phyloP scores from a whole-genome alignment of 2,113 vertebrate species.

The Gadus chalcogrammus region DNA sequence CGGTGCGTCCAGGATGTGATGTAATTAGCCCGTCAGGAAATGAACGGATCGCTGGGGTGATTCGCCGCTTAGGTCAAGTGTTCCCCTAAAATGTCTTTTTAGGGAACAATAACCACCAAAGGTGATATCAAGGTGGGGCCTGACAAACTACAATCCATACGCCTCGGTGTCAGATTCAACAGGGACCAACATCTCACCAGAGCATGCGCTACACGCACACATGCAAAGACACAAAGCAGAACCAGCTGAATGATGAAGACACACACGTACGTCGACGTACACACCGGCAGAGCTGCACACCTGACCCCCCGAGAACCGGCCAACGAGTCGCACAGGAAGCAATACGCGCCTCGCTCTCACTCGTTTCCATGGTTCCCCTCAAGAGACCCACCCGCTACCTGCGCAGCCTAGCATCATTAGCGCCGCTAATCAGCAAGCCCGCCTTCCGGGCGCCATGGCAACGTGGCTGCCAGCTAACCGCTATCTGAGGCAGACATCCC shows the following conservation, averaged over 20 bases:
- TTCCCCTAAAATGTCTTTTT: too few relatives aligned
- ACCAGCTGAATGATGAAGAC: background rate
- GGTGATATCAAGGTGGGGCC: too few relatives aligned
- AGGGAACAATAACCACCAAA: too few relatives aligned
- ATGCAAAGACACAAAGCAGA: background rate
- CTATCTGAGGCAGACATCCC: background rate
- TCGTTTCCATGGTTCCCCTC: background rate
- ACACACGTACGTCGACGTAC: conserved; percentile 11
- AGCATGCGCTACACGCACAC: background rate
- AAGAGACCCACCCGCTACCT: conserved; percentile 2
- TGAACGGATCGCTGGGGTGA: too few relatives aligned
- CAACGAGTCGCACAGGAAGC: background rate
- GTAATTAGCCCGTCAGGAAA: too few relatives aligned
- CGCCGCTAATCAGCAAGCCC: conserved; percentile 11
- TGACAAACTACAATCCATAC: too few relatives aligned
- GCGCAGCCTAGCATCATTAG: conserved; percentile 25
- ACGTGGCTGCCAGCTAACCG: background rate
- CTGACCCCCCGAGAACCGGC: background rate
- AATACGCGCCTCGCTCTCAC: background rate
- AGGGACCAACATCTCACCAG: too few relatives aligned
- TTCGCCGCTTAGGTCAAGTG: too few relatives aligned
- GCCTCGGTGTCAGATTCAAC: too few relatives aligned
- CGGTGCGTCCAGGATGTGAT: too few relatives aligned
- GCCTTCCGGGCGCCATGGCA: background rate
- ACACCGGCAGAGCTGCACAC: background rate